These are phyloP conservation scores for Bibio marci DNA, from an alignment of 2,888 invertebrate genomes.

Conservation along the genomic window DNA sequence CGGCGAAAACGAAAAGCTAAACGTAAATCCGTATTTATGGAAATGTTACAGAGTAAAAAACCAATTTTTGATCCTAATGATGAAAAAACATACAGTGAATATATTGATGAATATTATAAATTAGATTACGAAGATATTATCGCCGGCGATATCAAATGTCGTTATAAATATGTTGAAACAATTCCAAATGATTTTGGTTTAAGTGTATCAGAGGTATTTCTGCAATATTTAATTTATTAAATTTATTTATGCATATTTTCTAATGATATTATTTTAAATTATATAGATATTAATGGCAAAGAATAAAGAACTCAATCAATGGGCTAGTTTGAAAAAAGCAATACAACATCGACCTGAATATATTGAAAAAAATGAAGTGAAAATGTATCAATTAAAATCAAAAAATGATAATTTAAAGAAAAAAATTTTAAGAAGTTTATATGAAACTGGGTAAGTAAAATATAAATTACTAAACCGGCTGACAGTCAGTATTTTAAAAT, in stretches of 20 bases:
- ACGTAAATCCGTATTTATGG: constrained; percentile 57
- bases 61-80: constrained; percentile 68
- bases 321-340: constrained; percentile 84
- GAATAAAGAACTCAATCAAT: constrained; percentile 85
- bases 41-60: constrained; percentile 55
- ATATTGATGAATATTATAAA: constrained; percentile 88
- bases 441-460: constrained; percentile 29
- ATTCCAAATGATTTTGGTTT: constrained; percentile 84
- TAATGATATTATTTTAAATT: constrained; percentile 9
- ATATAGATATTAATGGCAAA: constrained; percentile 73
- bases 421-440: constrained; percentile 64
- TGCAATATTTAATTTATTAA: background rate
- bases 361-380: constrained; percentile 64
- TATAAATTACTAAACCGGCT: too few relatives aligned
- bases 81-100: constrained; percentile 61
- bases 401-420: constrained; percentile 55
- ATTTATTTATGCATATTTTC: background rate
- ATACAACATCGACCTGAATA: constrained; percentile 58
- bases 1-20: constrained; percentile 42
- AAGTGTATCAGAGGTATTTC: constrained; percentile 65
- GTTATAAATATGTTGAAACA: constrained; percentile 84
- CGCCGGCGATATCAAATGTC: constrained; percentile 65
- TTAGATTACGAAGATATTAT: constrained; percentile 93
- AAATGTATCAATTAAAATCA: constrained; percentile 56
- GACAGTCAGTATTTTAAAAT: too few relatives aligned